These are phyloP conservation scores for Coenonympha arcania DNA, from an alignment of 2,888 invertebrate genomes.

Conservation along the genomic window DNA sequence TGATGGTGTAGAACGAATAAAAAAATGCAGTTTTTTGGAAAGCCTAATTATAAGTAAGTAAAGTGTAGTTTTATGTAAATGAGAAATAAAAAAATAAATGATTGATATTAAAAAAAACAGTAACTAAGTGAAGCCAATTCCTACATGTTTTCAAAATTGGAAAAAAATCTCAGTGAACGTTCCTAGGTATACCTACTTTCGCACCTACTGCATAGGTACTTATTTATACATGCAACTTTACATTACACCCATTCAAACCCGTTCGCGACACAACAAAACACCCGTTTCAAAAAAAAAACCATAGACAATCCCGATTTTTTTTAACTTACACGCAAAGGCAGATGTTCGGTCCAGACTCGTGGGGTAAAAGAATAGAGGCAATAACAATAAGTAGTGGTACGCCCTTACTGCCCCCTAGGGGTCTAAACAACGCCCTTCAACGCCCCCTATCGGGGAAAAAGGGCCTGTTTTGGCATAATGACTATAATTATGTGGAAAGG, in stretches of 20 bases:
- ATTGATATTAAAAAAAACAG: no score
- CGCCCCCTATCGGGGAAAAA: slow-evolving; percentile 41
- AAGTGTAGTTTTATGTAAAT: no score
- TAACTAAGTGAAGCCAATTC: no score
- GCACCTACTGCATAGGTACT: no score
- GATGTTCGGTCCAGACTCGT: slow-evolving; percentile 43
- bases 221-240: background rate
- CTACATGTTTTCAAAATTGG: no score
- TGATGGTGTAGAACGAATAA: no score
- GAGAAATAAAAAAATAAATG: no score
- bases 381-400: slow-evolving; percentile 41
- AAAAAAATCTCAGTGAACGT: no score
- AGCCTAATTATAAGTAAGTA: no score
- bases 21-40: no score
- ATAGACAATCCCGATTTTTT: slow-evolving; percentile 38
- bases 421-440: slow-evolving; percentile 31
- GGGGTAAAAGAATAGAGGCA: slow-evolving; percentile 38
- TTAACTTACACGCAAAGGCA: slow-evolving; percentile 35
- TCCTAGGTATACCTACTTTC: background rate
- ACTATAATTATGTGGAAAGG: slow-evolving; percentile 47
- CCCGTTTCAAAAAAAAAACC: slow-evolving; percentile 21
- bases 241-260: slow-evolving; percentile 7
- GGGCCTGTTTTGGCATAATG: slow-evolving; percentile 43
- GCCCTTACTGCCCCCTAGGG: slow-evolving; percentile 38
- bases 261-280: slow-evolving; percentile 38